A percentile compares a stretch with the other conserved stretches of the same genome.
These are phyloP conservation scores for Pangasius sanitwongsei DNA, from an alignment of 2,797 vertebrate species.

Conservation along the genomic window DNA sequence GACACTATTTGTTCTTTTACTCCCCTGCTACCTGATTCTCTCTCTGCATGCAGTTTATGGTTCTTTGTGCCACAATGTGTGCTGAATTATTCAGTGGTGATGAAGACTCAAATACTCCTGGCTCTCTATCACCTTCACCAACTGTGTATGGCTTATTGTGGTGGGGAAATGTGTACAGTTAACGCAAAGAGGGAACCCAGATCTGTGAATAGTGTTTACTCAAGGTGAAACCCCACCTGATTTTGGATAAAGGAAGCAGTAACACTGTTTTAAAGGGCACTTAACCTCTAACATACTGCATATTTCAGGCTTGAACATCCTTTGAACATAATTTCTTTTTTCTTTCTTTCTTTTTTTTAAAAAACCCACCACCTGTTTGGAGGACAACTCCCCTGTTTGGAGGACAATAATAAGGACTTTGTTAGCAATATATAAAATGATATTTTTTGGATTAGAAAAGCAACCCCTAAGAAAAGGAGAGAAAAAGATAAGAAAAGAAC, in stretches of 20 bases:
- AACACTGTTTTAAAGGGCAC: not conserved
- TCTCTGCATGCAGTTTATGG: not conserved
- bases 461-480: not conserved
- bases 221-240: not conserved
- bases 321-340: not conserved
- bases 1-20: constrained; percentile 14
- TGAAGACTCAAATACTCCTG: constrained; percentile 10
- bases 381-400: not conserved
- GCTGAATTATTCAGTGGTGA: constrained; percentile 40
- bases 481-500: not conserved
- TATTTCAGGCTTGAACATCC: constrained; percentile 13
- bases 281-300: not conserved
- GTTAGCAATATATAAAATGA: not conserved
- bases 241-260: not conserved
- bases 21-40: not conserved
- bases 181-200: not conserved
- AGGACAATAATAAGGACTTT: not conserved
- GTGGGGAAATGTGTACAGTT: not conserved
- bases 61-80: not conserved
- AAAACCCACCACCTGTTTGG: not conserved
- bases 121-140: not conserved
- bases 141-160: constrained; percentile 12
- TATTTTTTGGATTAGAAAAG: not conserved
- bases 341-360: not conserved
- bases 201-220: not conserved